Evolutionary conservation across 2,888 invertebrate genomes (phyloP).

Genomic region (Miltochrista miniata): DNA sequence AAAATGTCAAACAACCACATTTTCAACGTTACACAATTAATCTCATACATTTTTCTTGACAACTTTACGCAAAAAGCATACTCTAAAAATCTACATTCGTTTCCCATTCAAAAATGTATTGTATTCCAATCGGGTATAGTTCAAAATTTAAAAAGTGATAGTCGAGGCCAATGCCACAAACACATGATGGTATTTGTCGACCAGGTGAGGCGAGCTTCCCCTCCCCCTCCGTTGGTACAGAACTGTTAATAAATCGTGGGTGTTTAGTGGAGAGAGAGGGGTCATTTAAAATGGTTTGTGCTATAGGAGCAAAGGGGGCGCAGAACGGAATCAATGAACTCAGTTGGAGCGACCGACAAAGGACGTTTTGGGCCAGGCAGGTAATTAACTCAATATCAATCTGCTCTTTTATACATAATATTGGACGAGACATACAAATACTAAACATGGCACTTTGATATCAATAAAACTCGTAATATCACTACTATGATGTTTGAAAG

Average conservation of each 20-base stretch:
- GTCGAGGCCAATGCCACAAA: constrained; percentile 74
- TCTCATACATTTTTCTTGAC: constrained; percentile 32
- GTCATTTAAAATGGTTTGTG: constrained; percentile 51
- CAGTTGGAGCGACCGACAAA: constrained; percentile 76
- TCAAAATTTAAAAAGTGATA: constrained; percentile 45
- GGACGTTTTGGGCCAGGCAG: constrained; percentile 76
- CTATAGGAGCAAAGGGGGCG: constrained; percentile 69
- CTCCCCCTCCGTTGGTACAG: constrained; percentile 33
- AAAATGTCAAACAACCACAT: constrained; percentile 28
- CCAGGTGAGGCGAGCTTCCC: constrained; percentile 54
- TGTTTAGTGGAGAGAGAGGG: constrained; percentile 34
- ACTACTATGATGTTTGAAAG: background rate
- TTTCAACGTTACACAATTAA: constrained; percentile 38
- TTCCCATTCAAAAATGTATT: constrained; percentile 21
- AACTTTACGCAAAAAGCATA: constrained; percentile 48
- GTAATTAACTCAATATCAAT: constrained; percentile 81
- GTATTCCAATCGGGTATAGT: constrained; percentile 40
- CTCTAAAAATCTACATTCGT: constrained; percentile 48
- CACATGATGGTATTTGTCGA: constrained; percentile 67
- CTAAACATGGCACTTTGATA: constrained; percentile 19
- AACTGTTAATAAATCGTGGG: constrained; percentile 28
- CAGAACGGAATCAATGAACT: constrained; percentile 81
- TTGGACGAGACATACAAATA: constrained; percentile 34
- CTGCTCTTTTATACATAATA: constrained; percentile 58
- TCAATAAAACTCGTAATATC: constrained; percentile 19